Base-by-base conservation (phyloP, 1,140 invertebrate genomes). In the Zaprionus tsacasi region DNA sequence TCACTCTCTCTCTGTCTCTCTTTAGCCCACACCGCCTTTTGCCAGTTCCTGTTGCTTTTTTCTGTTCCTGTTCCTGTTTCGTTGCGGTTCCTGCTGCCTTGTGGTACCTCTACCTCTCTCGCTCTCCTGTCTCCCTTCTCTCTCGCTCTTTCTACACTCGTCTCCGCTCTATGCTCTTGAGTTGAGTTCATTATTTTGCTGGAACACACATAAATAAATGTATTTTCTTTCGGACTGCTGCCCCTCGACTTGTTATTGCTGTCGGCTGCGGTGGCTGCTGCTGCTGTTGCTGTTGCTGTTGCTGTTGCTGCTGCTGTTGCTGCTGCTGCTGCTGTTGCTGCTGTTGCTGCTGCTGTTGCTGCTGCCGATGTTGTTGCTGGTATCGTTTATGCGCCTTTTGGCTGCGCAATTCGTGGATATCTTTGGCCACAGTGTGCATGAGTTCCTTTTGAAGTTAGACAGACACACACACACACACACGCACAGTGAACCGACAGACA, bases 371-470 rank as follows among this genome's bases (percentile, higher is more conserved):
- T 15, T n/a, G n/a, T 43, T 43, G 40, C 40, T 50, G 33, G 33
- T 59, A 45, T 67, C 64, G 64, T 56, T 77, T 73, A 57, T 63
- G 64, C 64, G 54, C 70, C 75, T 74, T 73, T 78, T 74, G 75
- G 33, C 63, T 61, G 74, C 60, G 70, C 48, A 70, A 59, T 72
- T 76, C 63, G 50, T 74, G 59, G 43, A 63, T 75, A 58, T 75
- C 58, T 70, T 70, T 70, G 71, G 54, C 56, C 74, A 68, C 21
- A 21, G 21, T 21, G 52, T 67, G 56, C 50, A 75, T 15, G 45
- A 74, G 45, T 78, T 78, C 60, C 72, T 75, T 78, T 78, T 78
- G 72, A 78, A 70, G 76, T 78, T 66, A 36, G 35, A 73, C 35
- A 15, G 54, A 61, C 5, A 57, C 10, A 33, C 12, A 68, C 17